These are phyloP conservation scores for Mareca strepera DNA, from an alignment of 2,797 vertebrate species.

Conservation along the genomic window DNA sequence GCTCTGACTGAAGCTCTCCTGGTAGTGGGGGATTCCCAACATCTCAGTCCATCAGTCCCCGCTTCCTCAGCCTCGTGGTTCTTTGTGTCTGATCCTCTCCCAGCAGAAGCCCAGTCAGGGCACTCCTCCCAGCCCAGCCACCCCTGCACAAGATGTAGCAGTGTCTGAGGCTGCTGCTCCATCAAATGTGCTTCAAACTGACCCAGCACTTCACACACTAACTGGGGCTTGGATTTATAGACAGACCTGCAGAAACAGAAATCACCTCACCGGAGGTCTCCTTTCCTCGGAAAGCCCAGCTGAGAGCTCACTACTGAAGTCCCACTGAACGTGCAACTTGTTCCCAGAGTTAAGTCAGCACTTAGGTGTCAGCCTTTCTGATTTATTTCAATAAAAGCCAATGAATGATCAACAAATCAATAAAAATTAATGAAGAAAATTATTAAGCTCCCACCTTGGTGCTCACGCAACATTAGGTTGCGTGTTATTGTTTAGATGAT, in stretches of 20 bases:
- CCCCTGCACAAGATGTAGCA: not conserved
- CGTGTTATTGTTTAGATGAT: not conserved
- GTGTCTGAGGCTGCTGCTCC: not conserved
- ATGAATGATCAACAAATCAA: constrained; percentile 10
- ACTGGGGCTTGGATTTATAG: not conserved
- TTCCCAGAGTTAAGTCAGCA: not conserved
- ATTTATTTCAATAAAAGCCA: not conserved
- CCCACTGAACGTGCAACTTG: not conserved
- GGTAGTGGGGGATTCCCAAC: fast-evolving
- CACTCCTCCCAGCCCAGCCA: not conserved
- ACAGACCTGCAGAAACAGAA: not conserved
- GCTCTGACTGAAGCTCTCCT: not conserved
- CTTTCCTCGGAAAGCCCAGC: not conserved
- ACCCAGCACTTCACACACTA: not conserved
- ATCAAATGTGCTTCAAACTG: not conserved
- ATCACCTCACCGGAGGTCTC: not conserved
- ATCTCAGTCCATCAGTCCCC: not conserved
- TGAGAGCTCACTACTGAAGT: fast-evolving
- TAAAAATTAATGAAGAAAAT: constrained; percentile 39
- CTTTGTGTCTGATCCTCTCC: not conserved
- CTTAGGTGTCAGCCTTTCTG: not conserved
- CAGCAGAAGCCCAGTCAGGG: not conserved
- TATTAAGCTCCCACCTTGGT: not conserved
- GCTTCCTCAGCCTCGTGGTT: not conserved
- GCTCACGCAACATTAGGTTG: not conserved